These are phyloP conservation scores for Prochilodus magdalenae DNA, from an alignment of 2,113 vertebrate genomes.

Conservation along the genomic window DNA sequence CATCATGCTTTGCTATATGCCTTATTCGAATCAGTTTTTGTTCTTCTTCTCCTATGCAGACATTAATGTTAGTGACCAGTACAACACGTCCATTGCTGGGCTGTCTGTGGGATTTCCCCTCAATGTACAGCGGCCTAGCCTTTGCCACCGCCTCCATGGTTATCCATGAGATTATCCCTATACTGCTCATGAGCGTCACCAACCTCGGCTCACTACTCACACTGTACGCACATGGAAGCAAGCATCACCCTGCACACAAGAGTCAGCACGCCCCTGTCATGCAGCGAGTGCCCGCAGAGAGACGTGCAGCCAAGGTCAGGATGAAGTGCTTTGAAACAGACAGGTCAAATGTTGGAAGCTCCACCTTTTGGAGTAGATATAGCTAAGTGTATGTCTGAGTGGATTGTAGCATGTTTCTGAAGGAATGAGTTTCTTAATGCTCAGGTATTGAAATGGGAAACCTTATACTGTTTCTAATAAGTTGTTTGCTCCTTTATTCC, in stretches of 20 bases:
- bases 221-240: conserved; percentile 70
- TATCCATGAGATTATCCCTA: conserved; percentile 77
- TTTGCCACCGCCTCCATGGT: conserved; percentile 80
- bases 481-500: too few relatives aligned
- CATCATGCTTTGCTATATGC: too few relatives aligned
- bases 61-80: conserved; percentile 79
- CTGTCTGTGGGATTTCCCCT: conserved; percentile 81
- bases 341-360: too few relatives aligned
- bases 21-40: neutral
- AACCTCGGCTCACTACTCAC: conserved; percentile 78
- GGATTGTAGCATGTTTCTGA: too few relatives aligned
- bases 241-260: conserved; percentile 19
- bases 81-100: conserved; percentile 79
- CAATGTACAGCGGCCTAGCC: conserved; percentile 63
- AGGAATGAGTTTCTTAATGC: too few relatives aligned
- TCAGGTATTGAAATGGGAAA: too few relatives aligned
- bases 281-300: conserved; percentile 75
- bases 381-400: too few relatives aligned
- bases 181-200: conserved; percentile 76
- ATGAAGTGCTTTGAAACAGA: neutral
- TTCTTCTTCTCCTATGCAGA: conserved; percentile 57
- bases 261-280: conserved; percentile 52
- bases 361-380: too few relatives aligned
- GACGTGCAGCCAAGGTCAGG: conserved; percentile 77
- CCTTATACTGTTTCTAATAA: too few relatives aligned